Conservation (phyloP, 23 tunicate species). For the Clavelina lepadiformis region DNA sequence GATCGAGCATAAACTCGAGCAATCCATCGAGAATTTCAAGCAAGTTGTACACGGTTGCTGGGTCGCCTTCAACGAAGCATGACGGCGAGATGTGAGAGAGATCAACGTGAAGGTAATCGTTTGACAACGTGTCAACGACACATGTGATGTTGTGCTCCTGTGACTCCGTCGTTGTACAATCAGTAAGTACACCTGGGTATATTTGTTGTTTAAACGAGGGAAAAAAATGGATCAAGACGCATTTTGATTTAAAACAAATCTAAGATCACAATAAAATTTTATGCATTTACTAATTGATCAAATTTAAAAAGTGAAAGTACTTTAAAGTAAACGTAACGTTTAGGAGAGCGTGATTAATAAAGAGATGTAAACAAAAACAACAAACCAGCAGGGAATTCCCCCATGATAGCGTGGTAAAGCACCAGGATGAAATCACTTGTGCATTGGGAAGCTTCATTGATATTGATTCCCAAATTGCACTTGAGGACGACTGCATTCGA, state of each 20-base stretch:
- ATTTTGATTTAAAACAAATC: too few relatives aligned
- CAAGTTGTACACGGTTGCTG: constrained; percentile 55
- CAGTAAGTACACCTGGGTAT: constrained; percentile 47
- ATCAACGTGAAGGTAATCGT: constrained; percentile 71
- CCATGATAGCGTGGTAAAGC: constrained; percentile 60
- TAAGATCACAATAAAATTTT: too few relatives aligned
- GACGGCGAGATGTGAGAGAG: constrained; percentile 59
- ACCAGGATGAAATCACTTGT: constrained; percentile 59
- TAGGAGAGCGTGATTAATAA: background rate
- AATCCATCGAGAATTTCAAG: constrained; percentile 88
- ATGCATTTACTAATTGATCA: background rate
- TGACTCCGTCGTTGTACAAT: constrained; percentile 32
- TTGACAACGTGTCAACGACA: constrained; percentile 48
- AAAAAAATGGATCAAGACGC: too few relatives aligned
- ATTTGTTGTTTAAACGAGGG: background rate
- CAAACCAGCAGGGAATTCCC: constrained; percentile 59
- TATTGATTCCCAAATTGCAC: constrained; percentile 11
- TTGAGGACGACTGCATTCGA: constrained; percentile 26
- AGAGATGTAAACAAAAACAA: background rate
- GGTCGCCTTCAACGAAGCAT: constrained; percentile 54
- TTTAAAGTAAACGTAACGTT: background rate
- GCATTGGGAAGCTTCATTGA: constrained; percentile 23
- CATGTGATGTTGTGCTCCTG: constrained; percentile 76
- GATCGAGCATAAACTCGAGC: constrained; percentile 80
- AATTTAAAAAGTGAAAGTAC: background rate